Conservation (phyloP, 2,888 invertebrate species). For the Fissipunctia ypsillon region DNA sequence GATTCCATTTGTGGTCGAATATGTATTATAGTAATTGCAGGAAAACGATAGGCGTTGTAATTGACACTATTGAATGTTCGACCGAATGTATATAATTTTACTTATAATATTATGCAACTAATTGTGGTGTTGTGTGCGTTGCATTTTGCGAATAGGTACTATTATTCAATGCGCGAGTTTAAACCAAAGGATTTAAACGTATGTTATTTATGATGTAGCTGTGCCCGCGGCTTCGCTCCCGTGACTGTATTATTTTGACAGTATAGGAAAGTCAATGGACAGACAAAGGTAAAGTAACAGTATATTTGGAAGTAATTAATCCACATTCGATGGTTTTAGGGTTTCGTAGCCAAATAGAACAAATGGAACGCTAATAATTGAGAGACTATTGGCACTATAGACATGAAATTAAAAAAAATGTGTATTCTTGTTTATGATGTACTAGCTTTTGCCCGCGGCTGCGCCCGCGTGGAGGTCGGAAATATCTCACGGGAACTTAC, state of each 20-base stretch:
- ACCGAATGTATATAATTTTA: constrained; percentile 16
- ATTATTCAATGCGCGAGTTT: neutral
- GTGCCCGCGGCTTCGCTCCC: neutral
- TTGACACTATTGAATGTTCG: constrained; percentile 21
- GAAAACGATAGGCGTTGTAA: constrained; percentile 9
- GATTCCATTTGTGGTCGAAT: constrained; percentile 28
- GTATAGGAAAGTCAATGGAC: neutral
- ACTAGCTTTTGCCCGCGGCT: too few relatives aligned
- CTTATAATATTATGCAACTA: neutral
- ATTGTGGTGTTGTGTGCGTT: neutral
- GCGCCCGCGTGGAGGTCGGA: too few relatives aligned
- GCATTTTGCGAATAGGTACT: neutral
- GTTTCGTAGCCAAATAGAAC: neutral
- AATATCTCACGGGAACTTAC: too few relatives aligned
- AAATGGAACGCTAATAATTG: too few relatives aligned
- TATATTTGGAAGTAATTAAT: neutral
- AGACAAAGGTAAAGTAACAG: neutral
- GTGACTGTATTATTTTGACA: neutral
- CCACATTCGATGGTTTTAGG: neutral
- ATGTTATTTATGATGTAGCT: neutral
- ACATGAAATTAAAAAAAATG: too few relatives aligned
- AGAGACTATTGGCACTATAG: too few relatives aligned
- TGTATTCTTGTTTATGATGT: too few relatives aligned
- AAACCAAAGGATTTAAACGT: neutral
- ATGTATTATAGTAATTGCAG: constrained; percentile 16